A percentile compares a stretch with the other conserved stretches of the same genome.
Evolutionary conservation across 2,888 invertebrate genomes (phyloP).

Genomic region (Brachycybe producta): DNA sequence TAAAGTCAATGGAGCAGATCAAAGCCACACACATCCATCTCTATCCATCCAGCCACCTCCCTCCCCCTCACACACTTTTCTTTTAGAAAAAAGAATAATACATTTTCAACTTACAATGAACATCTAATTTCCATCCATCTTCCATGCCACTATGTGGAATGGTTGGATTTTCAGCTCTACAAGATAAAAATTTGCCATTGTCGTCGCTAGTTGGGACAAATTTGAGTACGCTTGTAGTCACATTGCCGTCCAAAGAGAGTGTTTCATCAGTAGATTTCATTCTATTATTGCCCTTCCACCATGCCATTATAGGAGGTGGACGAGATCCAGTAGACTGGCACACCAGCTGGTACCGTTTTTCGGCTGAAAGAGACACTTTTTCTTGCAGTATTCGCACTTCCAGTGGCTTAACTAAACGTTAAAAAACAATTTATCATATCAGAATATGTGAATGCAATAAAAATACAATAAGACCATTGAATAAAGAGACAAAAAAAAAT

Average conservation of each 20-base stretch:
- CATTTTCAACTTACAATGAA: constrained; percentile 26
- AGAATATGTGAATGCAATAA: background rate
- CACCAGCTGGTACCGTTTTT: constrained; percentile 25
- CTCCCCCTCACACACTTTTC: no score
- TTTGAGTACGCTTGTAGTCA: constrained; percentile 24
- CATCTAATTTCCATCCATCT: constrained; percentile 25
- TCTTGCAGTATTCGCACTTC: constrained; percentile 26
- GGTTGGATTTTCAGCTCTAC: constrained; percentile 26
- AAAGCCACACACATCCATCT: no score
- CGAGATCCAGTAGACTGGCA: constrained; percentile 29
- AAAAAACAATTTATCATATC: background rate
- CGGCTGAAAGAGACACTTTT: constrained; percentile 27
- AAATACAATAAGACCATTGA: background rate
- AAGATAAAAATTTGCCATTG: constrained; percentile 26
- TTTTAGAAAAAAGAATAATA: no score
- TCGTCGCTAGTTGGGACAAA: constrained; percentile 25
- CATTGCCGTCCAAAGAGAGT: constrained; percentile 23
- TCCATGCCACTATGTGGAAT: constrained; percentile 25
- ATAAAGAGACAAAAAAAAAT: background rate
- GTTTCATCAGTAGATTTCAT: constrained; percentile 18
- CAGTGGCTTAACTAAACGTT: constrained; percentile 27
- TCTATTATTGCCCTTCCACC: constrained; percentile 28
- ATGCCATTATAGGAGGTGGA: constrained; percentile 28
- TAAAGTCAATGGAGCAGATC: no score
- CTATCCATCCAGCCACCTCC: no score